Percentiles rank a stretch among this genome's conserved stretches.
phyloP scores from a whole-genome alignment of 2,113 vertebrate species.

The Neomonachus schauinslandi region DNA sequence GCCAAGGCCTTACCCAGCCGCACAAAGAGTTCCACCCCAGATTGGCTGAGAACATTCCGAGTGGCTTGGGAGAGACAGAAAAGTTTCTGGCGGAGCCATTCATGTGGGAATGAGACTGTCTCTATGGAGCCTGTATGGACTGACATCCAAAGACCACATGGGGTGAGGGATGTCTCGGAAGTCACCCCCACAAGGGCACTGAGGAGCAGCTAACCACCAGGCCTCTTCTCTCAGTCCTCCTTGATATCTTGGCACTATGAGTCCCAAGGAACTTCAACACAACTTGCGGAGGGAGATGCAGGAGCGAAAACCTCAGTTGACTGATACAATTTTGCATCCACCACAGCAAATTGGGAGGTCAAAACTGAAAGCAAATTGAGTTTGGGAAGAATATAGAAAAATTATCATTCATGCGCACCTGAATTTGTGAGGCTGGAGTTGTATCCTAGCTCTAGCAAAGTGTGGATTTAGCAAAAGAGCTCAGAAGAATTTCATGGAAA shows the following conservation, averaged over 20 bases:
- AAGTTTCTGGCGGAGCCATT: background rate
- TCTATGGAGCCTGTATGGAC: background rate
- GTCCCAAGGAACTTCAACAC: background rate
- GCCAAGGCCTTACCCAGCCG: background rate
- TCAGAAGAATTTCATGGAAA: background rate
- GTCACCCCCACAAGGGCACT: accelerated
- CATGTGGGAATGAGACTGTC: background rate
- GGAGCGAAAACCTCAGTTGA: background rate
- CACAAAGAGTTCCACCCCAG: background rate
- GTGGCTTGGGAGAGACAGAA: background rate
- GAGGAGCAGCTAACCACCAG: background rate
- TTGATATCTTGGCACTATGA: background rate
- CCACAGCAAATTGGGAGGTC: background rate
- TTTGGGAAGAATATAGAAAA: conserved; percentile 16
- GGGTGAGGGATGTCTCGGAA: background rate
- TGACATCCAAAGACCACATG: background rate
- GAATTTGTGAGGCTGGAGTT: background rate
- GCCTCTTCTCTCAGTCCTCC: background rate
- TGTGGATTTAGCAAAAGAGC: background rate
- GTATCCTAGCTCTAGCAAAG: background rate
- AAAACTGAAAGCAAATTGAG: background rate
- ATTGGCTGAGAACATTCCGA: background rate
- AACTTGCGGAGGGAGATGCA: background rate
- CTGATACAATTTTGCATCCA: background rate
- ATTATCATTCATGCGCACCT: background rate